A percentile compares a stretch with the other conserved stretches of the same genome.
Evolutionary conservation across 2,797 vertebrate species (phyloP).

Genomic region (Crenichthys baileyi): DNA sequence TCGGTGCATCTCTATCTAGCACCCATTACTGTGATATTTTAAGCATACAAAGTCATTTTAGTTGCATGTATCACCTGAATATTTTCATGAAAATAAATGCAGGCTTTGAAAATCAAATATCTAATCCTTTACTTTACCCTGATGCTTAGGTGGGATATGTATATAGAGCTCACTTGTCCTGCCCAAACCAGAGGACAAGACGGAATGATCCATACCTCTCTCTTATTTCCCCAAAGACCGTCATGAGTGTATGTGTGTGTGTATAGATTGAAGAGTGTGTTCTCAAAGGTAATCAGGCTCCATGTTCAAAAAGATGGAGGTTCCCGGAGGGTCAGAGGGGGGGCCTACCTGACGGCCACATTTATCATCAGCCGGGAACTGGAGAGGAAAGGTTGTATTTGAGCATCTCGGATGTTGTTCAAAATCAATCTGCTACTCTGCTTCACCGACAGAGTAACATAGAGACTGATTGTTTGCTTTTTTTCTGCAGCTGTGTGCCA

Average conservation of each 20-base stretch:
- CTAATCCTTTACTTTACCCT: constrained; percentile 1
- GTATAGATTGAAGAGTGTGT: constrained; percentile 23
- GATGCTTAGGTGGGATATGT: constrained; percentile 35
- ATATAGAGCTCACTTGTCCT: constrained; percentile 32
- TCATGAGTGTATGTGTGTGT: constrained; percentile 30
- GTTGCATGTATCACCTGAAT: constrained; percentile 8
- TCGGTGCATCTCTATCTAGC: neutral
- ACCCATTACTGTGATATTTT: neutral
- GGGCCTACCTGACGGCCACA: constrained; percentile 45
- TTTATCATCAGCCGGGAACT: constrained; percentile 65
- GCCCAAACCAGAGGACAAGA: constrained; percentile 37
- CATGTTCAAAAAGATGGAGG: constrained; percentile 57
- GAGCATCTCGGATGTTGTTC: constrained; percentile 57
- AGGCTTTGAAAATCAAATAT: constrained; percentile 50
- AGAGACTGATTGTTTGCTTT: constrained; percentile 61
- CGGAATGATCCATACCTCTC: constrained; percentile 42
- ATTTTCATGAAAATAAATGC: constrained; percentile 26
- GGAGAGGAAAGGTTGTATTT: constrained; percentile 57
- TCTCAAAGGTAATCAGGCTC: constrained; percentile 61
- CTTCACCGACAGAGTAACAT: constrained; percentile 35
- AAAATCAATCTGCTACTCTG: constrained; percentile 56
- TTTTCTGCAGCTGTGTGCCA: constrained; percentile 55
- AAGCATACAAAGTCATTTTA: constrained; percentile 28
- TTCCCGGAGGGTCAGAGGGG: constrained; percentile 41
- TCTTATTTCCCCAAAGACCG: constrained; percentile 52